Evolutionary conservation across 2,888 invertebrate genomes (phyloP), one percentile per base, ranked within the genome.

Genomic region (Seira sanloemensis): DNA sequence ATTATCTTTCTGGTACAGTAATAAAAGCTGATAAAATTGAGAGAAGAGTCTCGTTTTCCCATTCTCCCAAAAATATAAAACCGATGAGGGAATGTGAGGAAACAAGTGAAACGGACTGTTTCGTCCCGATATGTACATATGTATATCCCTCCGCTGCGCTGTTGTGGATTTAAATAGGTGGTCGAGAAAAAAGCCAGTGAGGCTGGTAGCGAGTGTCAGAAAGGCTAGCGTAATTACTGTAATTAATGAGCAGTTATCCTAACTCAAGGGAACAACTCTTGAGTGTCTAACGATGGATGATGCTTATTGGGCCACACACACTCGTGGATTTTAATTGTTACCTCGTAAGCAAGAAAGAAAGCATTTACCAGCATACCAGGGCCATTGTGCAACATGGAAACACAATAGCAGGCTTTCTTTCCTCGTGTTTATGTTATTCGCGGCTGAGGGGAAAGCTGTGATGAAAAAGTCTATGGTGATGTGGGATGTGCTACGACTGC

Each of bases 161-260:
- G n/a, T 58, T 58, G 12, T 58, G 58, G 58, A 58, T 58, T 58
- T 58, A 66, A 66, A 24, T 66, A 66, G 24, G 24, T 66, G 16
- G 66, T 4, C 21, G 4, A 23, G 24, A 66, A 24, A 66, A 66
- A 66, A 58, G 16, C 58, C n/a, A n/a, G n/a, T 27, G 24, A 58
- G 58, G n/a, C n/a, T n/a, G n/a, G n/a, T n/a, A 37, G 58, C 46
- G 2, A 68, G 81, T 81, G 81, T 82, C 76, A 72, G 71, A 66
- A 58, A 71, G 66, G 71, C 37, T 69, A 27, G 65, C 62, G 81
- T 81, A 82, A 82, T 82, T 82, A 82, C 82, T 82, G 82, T 82
- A 82, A 82, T 82, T 82, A 82, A 82, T 82, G 82, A 82, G 82
- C 66, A 82, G 82, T 82, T 82, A 82, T 72, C 71, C 54, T 23